Conservation (phyloP, 2,797 vertebrate genomes). For the Rhinophrynus dorsalis region DNA sequence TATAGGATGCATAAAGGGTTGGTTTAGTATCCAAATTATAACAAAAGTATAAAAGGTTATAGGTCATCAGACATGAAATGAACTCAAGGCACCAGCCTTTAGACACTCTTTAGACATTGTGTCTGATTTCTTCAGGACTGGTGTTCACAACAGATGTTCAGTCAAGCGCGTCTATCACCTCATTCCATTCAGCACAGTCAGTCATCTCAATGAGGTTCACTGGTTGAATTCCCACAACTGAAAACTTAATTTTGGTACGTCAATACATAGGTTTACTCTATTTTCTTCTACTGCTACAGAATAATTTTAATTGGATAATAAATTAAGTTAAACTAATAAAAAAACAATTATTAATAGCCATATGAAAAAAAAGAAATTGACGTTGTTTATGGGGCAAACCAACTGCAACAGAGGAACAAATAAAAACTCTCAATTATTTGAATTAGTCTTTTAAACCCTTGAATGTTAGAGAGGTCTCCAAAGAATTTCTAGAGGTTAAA, state of each 20-base stretch:
- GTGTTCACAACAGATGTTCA: not conserved
- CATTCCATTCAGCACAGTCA: not conserved
- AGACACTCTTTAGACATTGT: not conserved
- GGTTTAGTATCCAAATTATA: not conserved
- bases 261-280: conserved; percentile 1
- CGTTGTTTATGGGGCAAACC: too few species aligned
- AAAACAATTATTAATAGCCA: too few species aligned
- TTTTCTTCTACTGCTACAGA: too few species aligned
- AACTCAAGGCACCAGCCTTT: not conserved
- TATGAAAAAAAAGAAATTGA: too few species aligned
- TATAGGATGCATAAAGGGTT: not conserved
- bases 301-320: too few species aligned
- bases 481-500: too few species aligned
- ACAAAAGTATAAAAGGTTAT: not conserved
- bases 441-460: too few species aligned
- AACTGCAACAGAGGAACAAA: too few species aligned
- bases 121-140: not conserved
- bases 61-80: not conserved
- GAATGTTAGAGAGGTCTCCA: too few species aligned
- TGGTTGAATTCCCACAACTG: not conserved
- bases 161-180: conserved; percentile 29
- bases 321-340: too few species aligned
- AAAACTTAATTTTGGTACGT: conserved; percentile 10
- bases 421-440: too few species aligned
- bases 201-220: not conserved